These are phyloP conservation scores for Argynnis bischoffii DNA, from an alignment of 2,888 invertebrate genomes.

Conservation along the genomic window DNA sequence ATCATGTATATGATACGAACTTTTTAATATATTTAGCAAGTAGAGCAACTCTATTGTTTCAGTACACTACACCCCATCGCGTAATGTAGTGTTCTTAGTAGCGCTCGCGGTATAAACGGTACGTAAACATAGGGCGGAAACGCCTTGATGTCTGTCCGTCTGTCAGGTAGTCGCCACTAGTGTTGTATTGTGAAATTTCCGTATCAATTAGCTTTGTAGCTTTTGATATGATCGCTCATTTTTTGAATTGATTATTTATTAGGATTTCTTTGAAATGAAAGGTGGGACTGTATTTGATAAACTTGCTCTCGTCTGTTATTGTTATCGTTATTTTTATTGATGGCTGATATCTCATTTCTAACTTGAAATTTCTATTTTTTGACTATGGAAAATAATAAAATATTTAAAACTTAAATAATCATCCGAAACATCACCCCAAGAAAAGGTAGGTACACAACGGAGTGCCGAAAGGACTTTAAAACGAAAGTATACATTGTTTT, in stretches of 20 bases:
- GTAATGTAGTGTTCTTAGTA: slow-evolving; percentile 69
- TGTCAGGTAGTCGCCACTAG: slow-evolving; percentile 39
- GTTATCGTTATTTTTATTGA: neutral
- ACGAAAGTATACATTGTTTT: too few relatives aligned
- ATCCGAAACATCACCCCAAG: too few relatives aligned
- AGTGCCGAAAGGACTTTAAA: too few relatives aligned
- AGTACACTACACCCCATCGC: slow-evolving; percentile 50
- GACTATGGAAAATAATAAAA: too few relatives aligned
- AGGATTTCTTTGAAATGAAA: slow-evolving; percentile 22
- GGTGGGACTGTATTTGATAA: slow-evolving; percentile 7
- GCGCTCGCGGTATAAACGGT: slow-evolving; percentile 51
- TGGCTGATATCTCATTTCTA: neutral
- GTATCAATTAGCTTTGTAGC: slow-evolving; percentile 32
- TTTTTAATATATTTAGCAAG: too few relatives aligned
- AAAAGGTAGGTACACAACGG: too few relatives aligned
- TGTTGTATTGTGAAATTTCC: slow-evolving; percentile 41
- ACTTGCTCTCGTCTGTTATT: slow-evolving; percentile 3
- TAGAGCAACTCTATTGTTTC: slow-evolving; percentile 34
- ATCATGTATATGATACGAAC: too few relatives aligned
- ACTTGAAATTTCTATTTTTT: neutral
- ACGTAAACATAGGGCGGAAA: slow-evolving; percentile 53
- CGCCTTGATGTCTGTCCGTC: slow-evolving; percentile 44
- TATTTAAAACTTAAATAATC: too few relatives aligned
- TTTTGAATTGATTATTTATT: slow-evolving; percentile 24
- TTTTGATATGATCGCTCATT: slow-evolving; percentile 25